These are phyloP conservation scores for Ginglymostoma cirratum DNA, from an alignment of 2,113 vertebrate species.

Conservation along the genomic window DNA sequence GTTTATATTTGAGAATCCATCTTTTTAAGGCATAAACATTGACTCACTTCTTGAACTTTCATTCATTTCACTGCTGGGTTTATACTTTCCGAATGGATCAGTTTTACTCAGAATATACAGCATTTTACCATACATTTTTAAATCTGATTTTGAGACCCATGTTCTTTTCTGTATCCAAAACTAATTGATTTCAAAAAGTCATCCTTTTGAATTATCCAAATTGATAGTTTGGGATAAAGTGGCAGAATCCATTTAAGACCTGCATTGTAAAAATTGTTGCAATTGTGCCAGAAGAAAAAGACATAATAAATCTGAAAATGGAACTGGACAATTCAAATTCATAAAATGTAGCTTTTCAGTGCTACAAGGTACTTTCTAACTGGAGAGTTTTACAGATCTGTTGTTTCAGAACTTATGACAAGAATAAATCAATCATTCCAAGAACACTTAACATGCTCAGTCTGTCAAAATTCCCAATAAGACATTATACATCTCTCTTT, in stretches of 20 bases:
- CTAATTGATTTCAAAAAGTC: background rate
- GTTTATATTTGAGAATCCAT: background rate
- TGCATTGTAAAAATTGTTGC: background rate
- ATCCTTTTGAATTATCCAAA: conserved; percentile 7
- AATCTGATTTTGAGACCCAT: background rate
- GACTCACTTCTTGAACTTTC: background rate
- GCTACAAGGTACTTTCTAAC: background rate
- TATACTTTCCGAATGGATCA: background rate
- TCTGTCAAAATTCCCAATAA: conserved; percentile 49
- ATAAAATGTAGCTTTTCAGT: conserved; percentile 19
- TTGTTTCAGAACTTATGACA: conserved; percentile 31
- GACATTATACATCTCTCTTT: conserved; percentile 64
- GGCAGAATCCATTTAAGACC: background rate
- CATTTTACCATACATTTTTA: background rate
- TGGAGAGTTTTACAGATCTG: conserved; percentile 30
- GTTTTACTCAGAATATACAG: background rate
- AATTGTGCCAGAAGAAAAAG: conserved; percentile 11
- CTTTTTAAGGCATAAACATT: conserved; percentile 24
- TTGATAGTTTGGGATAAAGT: background rate
- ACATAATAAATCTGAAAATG: background rate
- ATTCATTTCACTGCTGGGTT: background rate
- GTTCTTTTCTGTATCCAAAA: background rate
- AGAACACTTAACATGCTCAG: conserved; percentile 33
- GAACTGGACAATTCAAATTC: background rate
- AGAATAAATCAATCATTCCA: conserved; percentile 34